Conservation (phyloP, 2,888 invertebrate species). For the Blera fallax region DNA sequence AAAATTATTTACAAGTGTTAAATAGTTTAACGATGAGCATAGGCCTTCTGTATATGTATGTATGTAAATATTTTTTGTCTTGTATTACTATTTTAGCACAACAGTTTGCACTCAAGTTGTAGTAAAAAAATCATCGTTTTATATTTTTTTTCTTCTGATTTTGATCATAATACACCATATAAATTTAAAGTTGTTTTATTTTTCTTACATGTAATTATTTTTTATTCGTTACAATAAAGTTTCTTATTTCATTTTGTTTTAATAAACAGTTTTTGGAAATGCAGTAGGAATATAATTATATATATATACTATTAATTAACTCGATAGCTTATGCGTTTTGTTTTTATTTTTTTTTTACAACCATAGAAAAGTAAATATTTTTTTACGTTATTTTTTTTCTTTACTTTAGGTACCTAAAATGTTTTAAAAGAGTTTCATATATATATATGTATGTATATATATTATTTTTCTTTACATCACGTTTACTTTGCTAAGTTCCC, state of each 20-base stretch:
- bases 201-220: slow-evolving; percentile 32
- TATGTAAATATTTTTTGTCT: slow-evolving; percentile 47
- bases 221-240: slow-evolving; percentile 71
- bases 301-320: slow-evolving; percentile 69
- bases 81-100: slow-evolving; percentile 65
- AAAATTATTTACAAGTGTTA: slow-evolving; percentile 51
- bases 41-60: slow-evolving; percentile 64
- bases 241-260: slow-evolving; percentile 59
- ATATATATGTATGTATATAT: slow-evolving; percentile 73
- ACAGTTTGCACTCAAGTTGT: slow-evolving; percentile 57
- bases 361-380: slow-evolving; percentile 73
- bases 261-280: slow-evolving; percentile 69
- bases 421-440: slow-evolving; percentile 66
- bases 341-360: slow-evolving; percentile 62
- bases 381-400: slow-evolving; percentile 63
- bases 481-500: slow-evolving; percentile 67
- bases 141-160: slow-evolving; percentile 41
- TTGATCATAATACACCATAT: slow-evolving; percentile 56
- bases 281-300: slow-evolving; percentile 68
- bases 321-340: slow-evolving; percentile 71
- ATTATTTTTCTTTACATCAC: slow-evolving; percentile 75
- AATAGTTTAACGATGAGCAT: slow-evolving; percentile 59
- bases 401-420: slow-evolving; percentile 71
- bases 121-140: slow-evolving; percentile 54
- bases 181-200: slow-evolving; percentile 53